phyloP scores from a whole-genome alignment of 2,888 invertebrate genomes.

The Megaustenia siamemsis region DNA sequence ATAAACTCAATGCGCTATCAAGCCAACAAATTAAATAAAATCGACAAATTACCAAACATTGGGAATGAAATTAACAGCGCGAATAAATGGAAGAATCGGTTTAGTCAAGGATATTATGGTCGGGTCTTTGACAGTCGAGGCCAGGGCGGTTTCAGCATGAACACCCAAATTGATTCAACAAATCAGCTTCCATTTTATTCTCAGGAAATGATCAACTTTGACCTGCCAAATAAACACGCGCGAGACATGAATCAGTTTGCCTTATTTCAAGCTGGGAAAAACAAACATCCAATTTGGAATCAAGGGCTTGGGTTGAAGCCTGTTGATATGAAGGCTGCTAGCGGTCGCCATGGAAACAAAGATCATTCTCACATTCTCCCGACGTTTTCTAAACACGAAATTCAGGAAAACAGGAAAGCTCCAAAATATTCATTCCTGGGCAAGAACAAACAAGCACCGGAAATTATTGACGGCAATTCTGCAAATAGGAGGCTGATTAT shows the following conservation, averaged over 20 bases:
- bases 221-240: neutral
- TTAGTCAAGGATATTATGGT: slow-evolving; percentile 44
- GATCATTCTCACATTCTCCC: neutral
- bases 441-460: neutral
- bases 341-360: neutral
- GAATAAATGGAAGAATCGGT: slow-evolving; percentile 35
- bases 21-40: neutral
- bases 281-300: neutral
- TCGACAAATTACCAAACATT: neutral
- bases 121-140: slow-evolving; percentile 24
- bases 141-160: neutral
- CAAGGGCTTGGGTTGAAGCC: neutral
- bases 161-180: neutral
- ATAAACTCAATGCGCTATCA: neutral
- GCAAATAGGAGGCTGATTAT: no score
- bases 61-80: neutral
- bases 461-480: no score
- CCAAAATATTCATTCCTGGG: neutral
- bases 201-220: slow-evolving; percentile 34
- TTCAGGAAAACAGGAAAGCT: neutral
- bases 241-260: neutral
- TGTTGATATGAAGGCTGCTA: neutral
- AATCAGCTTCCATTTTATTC: neutral
- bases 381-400: neutral
- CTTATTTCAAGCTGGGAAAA: neutral